Conservation (phyloP, 2,888 invertebrate species). For the Aricia artaxerxes region DNA sequence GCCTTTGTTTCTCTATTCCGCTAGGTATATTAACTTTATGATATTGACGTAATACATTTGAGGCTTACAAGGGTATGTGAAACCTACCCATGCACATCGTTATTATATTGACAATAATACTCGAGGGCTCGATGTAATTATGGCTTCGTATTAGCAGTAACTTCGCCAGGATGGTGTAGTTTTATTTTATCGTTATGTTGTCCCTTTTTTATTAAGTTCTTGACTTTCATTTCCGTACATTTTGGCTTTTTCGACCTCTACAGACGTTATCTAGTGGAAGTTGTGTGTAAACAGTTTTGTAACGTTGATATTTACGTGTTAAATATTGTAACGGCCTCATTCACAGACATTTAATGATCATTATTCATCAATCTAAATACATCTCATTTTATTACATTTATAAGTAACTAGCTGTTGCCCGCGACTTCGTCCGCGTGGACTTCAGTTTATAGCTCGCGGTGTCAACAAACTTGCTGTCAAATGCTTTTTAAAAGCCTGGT, state of each 20-base stretch:
- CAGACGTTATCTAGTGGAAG: neutral
- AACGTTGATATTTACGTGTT: neutral
- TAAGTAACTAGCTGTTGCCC: no score
- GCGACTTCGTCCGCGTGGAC: no score
- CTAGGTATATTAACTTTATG: no score
- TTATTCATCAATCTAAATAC: no score
- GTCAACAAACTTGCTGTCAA: no score
- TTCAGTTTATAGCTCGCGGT: no score
- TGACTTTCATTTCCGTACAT: neutral
- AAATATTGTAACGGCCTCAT: no score
- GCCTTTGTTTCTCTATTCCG: no score
- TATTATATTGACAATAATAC: neutral
- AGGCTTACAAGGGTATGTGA: neutral
- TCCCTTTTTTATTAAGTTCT: neutral
- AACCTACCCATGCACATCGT: neutral
- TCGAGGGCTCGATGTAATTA: neutral
- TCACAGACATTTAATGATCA: no score
- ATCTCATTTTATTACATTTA: no score
- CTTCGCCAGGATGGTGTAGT: neutral
- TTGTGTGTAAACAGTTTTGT: neutral
- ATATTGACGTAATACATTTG: no score
- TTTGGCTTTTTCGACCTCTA: neutral
- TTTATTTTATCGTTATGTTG: conserved; percentile 2
- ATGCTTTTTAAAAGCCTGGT: no score
- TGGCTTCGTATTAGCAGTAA: neutral